Percentiles rank a stretch among this genome's conserved stretches.
These are phyloP conservation scores for Cephonodes hylas DNA, from an alignment of 2,888 invertebrate species.

Conservation along the genomic window DNA sequence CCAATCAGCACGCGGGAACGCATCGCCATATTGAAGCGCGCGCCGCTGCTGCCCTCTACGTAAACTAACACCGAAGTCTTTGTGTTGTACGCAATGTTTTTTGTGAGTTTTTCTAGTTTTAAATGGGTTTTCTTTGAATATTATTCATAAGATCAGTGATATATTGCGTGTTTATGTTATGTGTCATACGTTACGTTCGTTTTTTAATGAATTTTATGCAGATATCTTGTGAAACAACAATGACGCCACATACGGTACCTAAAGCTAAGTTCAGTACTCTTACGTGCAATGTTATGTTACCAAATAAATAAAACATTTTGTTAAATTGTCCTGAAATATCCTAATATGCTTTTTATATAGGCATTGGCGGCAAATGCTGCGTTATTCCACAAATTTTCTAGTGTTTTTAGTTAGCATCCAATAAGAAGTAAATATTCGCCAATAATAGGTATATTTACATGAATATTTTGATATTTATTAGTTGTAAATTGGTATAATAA, in stretches of 20 bases:
- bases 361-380: neutral
- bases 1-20: constrained; percentile 59
- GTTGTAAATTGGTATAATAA: neutral
- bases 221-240: constrained; percentile 40
- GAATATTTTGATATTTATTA: neutral
- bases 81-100: constrained; percentile 63
- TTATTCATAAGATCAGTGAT: constrained; percentile 49
- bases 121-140: constrained; percentile 35
- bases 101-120: constrained; percentile 61
- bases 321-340: neutral
- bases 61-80: constrained; percentile 56
- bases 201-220: constrained; percentile 30
- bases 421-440: neutral
- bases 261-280: constrained; percentile 59
- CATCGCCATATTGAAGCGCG: constrained; percentile 77
- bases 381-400: neutral
- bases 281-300: constrained; percentile 1
- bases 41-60: constrained; percentile 65
- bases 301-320: neutral
- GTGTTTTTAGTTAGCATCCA: neutral
- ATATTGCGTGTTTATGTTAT: constrained; percentile 40
- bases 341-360: neutral
- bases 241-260: constrained; percentile 51
- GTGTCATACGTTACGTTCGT: constrained; percentile 20
- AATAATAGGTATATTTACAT: neutral